Evolutionary conservation across 2,113 vertebrate species (phyloP).

Genomic region (Polypterus senegalus): DNA sequence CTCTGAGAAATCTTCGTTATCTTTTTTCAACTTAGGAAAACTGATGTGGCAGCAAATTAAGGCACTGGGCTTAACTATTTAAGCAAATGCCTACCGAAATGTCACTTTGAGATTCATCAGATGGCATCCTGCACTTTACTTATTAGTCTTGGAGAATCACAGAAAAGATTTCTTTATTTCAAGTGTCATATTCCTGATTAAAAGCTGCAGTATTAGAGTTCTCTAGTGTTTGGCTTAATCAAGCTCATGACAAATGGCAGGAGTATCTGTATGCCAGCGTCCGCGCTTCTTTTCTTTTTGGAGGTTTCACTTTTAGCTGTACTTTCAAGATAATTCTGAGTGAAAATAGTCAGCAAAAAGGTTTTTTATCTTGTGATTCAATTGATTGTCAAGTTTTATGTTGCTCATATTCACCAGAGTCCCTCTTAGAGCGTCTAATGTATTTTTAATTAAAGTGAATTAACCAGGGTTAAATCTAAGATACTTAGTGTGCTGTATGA

Average conservation of each 20-base stretch:
- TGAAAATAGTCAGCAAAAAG: neutral
- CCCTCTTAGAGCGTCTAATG: neutral
- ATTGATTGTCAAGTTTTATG: neutral
- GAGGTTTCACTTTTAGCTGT: neutral
- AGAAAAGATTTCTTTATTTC: constrained; percentile 20
- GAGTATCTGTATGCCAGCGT: constrained; percentile 3
- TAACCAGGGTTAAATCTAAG: neutral
- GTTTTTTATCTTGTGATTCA: constrained; percentile 5
- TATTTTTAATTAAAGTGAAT: neutral
- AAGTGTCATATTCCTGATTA: constrained; percentile 20
- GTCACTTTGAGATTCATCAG: neutral
- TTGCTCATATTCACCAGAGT: neutral
- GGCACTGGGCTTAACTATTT: neutral
- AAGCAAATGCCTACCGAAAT: neutral
- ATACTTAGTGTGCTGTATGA: too few species aligned
- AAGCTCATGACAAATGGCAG: constrained; percentile 19
- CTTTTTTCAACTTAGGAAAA: too few species aligned
- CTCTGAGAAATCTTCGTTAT: too few species aligned
- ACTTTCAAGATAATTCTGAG: constrained; percentile 1
- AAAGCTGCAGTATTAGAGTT: constrained; percentile 11
- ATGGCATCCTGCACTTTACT: neutral
- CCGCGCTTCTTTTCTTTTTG: neutral
- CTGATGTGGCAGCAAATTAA: neutral
- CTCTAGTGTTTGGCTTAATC: constrained; percentile 19
- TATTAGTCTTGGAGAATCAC: constrained; percentile 1